These are phyloP conservation scores for Rhadinocentrus ornatus DNA, from an alignment of 2,797 vertebrate genomes.

Conservation along the genomic window DNA sequence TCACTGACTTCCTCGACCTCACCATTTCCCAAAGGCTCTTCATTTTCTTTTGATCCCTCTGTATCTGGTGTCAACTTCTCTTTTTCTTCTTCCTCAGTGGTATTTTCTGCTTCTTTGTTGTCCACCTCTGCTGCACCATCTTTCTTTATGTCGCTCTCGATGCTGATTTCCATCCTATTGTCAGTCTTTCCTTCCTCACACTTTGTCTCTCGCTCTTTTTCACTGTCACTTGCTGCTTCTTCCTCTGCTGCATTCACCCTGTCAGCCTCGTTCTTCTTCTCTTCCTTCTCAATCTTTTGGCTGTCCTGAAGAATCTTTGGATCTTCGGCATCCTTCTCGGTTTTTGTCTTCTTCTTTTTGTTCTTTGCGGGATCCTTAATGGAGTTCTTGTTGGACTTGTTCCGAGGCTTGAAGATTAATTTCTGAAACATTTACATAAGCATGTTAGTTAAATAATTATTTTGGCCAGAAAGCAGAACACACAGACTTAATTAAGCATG, in stretches of 20 bases:
- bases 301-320: slow-evolving; percentile 64
- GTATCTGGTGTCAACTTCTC: slow-evolving; percentile 18
- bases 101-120: slow-evolving; percentile 34
- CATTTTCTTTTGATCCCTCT: slow-evolving; percentile 32
- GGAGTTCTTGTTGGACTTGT: slow-evolving; percentile 84
- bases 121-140: slow-evolving; percentile 40
- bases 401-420: slow-evolving; percentile 84
- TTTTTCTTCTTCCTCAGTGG: slow-evolving; percentile 26
- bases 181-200: slow-evolving; percentile 48
- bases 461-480: slow-evolving; percentile 30
- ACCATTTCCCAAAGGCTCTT: slow-evolving; percentile 26
- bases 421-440: slow-evolving; percentile 79
- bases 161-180: slow-evolving; percentile 45
- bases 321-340: slow-evolving; percentile 72
- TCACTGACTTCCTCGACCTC: slow-evolving; percentile 44
- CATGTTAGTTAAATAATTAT: slow-evolving; percentile 37
- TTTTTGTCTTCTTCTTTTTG: slow-evolving; percentile 78
- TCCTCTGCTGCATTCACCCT: slow-evolving; percentile 13
- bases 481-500: slow-evolving; percentile 65
- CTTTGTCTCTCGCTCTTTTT: slow-evolving; percentile 35
- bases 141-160: slow-evolving; percentile 41
- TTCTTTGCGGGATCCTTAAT: slow-evolving; percentile 79
- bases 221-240: slow-evolving; percentile 29
- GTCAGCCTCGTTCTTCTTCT: slow-evolving; percentile 35
- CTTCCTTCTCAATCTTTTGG: slow-evolving; percentile 54